Evolutionary conservation across 2,888 invertebrate genomes (phyloP), one percentile per base, ranked within the genome.

Genomic region (Pollenia amentaria): DNA sequence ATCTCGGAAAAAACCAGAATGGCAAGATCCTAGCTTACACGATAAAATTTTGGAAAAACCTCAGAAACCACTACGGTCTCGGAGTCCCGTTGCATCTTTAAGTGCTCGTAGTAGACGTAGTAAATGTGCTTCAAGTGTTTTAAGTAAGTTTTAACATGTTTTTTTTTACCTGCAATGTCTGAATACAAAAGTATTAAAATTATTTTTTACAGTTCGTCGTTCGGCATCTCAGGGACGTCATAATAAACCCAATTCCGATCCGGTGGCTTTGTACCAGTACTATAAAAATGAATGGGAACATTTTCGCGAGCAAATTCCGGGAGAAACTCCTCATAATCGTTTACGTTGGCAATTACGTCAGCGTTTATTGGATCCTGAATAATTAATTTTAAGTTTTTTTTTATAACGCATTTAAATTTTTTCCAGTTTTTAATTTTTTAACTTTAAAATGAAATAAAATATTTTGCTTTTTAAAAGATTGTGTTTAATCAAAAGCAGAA

Each of bases 201-300:
- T 70, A 60, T 11, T 46, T 67, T 21, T 76, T 85, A 12, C 73
- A 92, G 91, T 87, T 84, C 89, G 83, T n/a, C 89, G 89, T 14
- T 84, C 87, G 12, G 88, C 85, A 75, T 87, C 87, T 0, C 88
- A 89, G 3, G 89, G 88, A 70, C 87, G 89, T n/a, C 87, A 86
- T 21, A 42, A 83, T 18, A 89, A 88, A 64, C 85, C 89, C 44
- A 79, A 78, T 48, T 90, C 86, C 88, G 97, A 97, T 91, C 97
- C 97, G 18, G 97, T 97, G 0, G 94, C 95, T 18, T 93, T 97
- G 18, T 97, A 97, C 90, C 97, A 97, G 88, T 95, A 96, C 89
- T 97, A 97, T 90, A 95, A 96, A 89, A 94, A 95, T 46, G 94
- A 96, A 89, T 97, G 97, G 97, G 95, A 95, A 29, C 95, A 95